phyloP scores from a whole-genome alignment of 2,113 vertebrate genomes.

The Hemibagrus wyckioides region DNA sequence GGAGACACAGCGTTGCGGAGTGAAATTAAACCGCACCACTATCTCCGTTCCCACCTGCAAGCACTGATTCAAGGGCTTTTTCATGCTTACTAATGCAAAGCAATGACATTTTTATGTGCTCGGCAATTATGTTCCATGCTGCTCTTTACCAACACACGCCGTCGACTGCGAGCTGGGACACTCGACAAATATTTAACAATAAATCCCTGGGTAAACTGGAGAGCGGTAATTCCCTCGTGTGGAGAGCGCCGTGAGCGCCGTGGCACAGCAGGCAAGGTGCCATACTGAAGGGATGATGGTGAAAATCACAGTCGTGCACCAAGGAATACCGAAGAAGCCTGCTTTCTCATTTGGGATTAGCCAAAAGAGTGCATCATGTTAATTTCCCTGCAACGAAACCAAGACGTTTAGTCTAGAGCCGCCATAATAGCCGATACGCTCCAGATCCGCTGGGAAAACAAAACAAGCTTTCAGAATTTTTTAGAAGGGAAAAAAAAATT shows the following conservation, averaged over 20 bases:
- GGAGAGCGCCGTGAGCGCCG: neutral
- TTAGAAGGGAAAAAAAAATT: neutral
- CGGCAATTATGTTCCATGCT: conserved; percentile 1
- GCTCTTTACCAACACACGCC: conserved; percentile 6
- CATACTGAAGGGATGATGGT: neutral
- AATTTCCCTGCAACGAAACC: neutral
- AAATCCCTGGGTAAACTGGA: conserved; percentile 19
- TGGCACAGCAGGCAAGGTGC: neutral
- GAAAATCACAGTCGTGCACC: conserved; percentile 17
- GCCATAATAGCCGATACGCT: neutral
- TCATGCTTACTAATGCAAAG: conserved; percentile 28
- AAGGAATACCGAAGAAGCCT: neutral
- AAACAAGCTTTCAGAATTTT: neutral
- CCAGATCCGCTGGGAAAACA: neutral
- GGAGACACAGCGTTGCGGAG: conserved; percentile 60
- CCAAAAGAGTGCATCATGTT: neutral
- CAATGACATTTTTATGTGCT: conserved; percentile 16
- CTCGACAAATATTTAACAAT: conserved; percentile 25
- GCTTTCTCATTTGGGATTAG: neutral
- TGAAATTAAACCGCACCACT: conserved; percentile 59
- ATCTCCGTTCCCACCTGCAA: conserved; percentile 58
- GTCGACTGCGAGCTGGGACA: neutral
- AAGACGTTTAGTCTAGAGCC: neutral
- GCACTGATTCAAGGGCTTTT: conserved; percentile 39
- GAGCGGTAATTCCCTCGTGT: neutral